A percentile compares a stretch with the other conserved stretches of the same genome.
Conservation (phyloP, 2,888 invertebrate species). For the Megalurothrips usitatus region DNA sequence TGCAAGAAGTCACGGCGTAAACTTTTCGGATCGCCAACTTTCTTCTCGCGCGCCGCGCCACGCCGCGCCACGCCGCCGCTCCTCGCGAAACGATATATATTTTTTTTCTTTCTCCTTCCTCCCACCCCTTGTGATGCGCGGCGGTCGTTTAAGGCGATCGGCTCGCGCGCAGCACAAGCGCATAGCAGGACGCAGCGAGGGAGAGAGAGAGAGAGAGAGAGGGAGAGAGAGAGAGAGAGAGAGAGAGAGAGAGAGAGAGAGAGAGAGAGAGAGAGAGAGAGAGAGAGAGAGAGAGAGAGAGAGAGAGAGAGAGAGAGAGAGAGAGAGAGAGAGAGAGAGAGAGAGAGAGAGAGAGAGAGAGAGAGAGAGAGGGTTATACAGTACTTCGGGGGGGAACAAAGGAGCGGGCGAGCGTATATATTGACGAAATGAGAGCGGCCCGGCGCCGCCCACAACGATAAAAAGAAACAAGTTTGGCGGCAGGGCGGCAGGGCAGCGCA, state of each 20-base stretch:
- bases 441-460: not conserved
- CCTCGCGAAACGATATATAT: not conserved
- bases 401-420: not conserved
- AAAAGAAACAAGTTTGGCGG: constrained; percentile 12
- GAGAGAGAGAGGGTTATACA: not conserved
- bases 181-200: not conserved
- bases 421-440: not conserved
- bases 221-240: not conserved
- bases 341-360: not conserved
- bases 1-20: constrained; percentile 25
- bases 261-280: not conserved
- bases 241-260: not conserved
- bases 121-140: not conserved
- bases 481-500: not conserved
- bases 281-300: not conserved
- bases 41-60: not conserved
- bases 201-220: not conserved
- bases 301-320: not conserved
- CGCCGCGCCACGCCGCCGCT: not conserved
- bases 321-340: not conserved
- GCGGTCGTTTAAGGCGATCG: constrained; percentile 14
- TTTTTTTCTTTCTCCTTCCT: not conserved
- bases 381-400: not conserved
- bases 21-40: constrained; percentile 22
- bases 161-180: not conserved